Conservation (phyloP, 2,113 vertebrate genomes). For the Sphaerodactylus townsendi region DNA sequence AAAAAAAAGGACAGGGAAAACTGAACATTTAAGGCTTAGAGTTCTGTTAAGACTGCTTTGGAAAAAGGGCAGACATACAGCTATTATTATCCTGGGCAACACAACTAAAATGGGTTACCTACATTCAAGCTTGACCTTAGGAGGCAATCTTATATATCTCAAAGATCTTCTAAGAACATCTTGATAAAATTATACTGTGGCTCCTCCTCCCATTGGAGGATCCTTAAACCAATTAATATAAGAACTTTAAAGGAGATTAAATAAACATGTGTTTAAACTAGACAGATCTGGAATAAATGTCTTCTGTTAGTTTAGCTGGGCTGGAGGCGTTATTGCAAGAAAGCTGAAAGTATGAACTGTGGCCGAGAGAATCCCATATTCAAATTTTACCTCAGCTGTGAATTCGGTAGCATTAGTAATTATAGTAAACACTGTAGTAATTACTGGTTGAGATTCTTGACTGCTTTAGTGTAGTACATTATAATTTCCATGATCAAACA, state of each 20-base stretch:
- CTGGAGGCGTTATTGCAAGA: background rate
- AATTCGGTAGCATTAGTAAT: background rate
- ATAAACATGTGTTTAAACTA: background rate
- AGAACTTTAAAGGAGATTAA: background rate
- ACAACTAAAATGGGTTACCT: background rate
- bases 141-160: too few species aligned
- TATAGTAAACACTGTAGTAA: background rate
- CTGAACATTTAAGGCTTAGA: background rate
- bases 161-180: background rate
- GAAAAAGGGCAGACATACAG: background rate
- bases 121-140: too few species aligned
- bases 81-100: background rate
- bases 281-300: background rate
- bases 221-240: background rate
- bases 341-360: background rate
- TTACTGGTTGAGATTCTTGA: too few species aligned
- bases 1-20: background rate
- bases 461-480: too few species aligned
- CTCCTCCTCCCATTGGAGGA: background rate
- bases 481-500: too few species aligned
- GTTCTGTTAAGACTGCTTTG: background rate
- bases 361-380: background rate
- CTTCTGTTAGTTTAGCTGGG: background rate
- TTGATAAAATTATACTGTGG: background rate
- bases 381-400: background rate